Evolutionary conservation across 2,113 vertebrate genomes (phyloP).

Genomic region (Mugil cephalus): DNA sequence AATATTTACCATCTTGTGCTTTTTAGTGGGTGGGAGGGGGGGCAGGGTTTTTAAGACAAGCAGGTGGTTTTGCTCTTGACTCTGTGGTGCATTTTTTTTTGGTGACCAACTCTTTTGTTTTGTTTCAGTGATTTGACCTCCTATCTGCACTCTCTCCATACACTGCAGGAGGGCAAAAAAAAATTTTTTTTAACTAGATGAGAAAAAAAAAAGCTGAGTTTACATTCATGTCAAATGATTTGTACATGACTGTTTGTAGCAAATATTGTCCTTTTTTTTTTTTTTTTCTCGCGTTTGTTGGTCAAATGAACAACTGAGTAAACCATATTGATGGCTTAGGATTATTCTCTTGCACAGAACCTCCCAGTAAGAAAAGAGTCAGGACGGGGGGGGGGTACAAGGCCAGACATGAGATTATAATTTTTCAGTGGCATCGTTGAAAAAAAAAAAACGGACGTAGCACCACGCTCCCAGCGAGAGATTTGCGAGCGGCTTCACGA

Average conservation of each 20-base stretch:
- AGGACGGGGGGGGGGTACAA: constrained; percentile 16
- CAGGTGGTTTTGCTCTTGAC: constrained; percentile 78
- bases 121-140: constrained; percentile 68
- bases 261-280: constrained; percentile 77
- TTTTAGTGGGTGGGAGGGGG: constrained; percentile 69
- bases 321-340: constrained; percentile 70
- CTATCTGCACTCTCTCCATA: constrained; percentile 79
- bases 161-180: constrained; percentile 75
- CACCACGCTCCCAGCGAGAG: constrained; percentile 34
- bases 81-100: constrained; percentile 85
- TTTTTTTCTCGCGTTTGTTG: constrained; percentile 72
- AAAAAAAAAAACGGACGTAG: constrained; percentile 59
- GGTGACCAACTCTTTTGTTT: constrained; percentile 80
- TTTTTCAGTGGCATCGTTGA: constrained; percentile 62
- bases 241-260: constrained; percentile 86
- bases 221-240: constrained; percentile 82
- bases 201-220: constrained; percentile 68
- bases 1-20: constrained; percentile 86
- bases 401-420: constrained; percentile 70
- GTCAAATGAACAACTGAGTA: constrained; percentile 83
- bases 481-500: constrained; percentile 23
- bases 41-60: constrained; percentile 69
- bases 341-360: constrained; percentile 89
- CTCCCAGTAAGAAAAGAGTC: constrained; percentile 69
- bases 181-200: constrained; percentile 23